Evolutionary conservation across 2,888 invertebrate species (phyloP).

Genomic region (Coremacera marginata): DNA sequence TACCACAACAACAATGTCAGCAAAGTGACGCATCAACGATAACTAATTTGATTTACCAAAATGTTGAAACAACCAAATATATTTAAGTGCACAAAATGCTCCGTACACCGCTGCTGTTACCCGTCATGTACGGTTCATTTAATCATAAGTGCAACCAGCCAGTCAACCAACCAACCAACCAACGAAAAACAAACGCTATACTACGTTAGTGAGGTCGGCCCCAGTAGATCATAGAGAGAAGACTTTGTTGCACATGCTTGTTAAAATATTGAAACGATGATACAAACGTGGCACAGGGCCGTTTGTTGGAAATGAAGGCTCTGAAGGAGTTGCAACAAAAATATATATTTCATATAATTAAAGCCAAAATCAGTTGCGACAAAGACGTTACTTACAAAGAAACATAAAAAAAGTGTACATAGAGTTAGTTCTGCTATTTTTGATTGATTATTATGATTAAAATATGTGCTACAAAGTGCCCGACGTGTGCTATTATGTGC

Average conservation of each 20-base stretch:
- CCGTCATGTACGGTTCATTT: constrained; percentile 55
- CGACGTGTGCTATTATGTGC: no score
- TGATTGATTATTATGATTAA: no score
- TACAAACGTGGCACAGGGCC: no score
- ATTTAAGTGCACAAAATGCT: not conserved
- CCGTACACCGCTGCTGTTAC: no score
- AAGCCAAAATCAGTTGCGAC: no score
- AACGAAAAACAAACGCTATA: constrained; percentile 3
- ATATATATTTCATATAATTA: no score
- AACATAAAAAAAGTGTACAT: no score
- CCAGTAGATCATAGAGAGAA: not conserved
- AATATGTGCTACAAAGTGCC: no score
- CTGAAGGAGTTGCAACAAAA: no score
- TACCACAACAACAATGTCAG: constrained; percentile 45
- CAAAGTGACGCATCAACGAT: constrained; percentile 12
- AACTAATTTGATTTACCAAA: constrained; percentile 35
- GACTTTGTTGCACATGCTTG: constrained; percentile 20
- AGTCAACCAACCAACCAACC: constrained; percentile 44
- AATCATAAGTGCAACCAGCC: constrained; percentile 56
- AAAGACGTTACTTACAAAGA: no score
- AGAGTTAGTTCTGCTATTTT: no score
- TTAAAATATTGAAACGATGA: not conserved
- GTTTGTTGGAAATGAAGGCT: no score
- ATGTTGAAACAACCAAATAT: constrained; percentile 5
- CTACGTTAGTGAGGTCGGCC: not conserved